phyloP scores from a whole-genome alignment of 2,797 vertebrate species.

The Amblyopsis hoosieri region DNA sequence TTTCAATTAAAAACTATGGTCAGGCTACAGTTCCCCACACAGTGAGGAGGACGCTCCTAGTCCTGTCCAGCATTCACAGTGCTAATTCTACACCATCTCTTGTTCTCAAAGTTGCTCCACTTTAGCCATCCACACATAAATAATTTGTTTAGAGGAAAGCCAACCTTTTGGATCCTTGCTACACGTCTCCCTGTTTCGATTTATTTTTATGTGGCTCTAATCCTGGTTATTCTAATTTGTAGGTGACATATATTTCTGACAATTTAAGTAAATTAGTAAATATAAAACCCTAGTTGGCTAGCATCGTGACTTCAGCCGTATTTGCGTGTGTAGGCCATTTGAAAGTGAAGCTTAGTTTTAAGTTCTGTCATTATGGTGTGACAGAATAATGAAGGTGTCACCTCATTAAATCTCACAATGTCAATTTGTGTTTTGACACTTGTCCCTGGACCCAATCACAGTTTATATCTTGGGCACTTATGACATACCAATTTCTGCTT shows the following conservation, averaged over 20 bases:
- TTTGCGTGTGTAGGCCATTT: background rate
- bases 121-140: conserved; percentile 70
- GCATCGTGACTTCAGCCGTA: background rate
- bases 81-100: conserved; percentile 57
- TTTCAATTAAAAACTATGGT: too few species aligned
- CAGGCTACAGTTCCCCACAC: too few species aligned
- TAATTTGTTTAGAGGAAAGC: conserved; percentile 76
- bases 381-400: background rate
- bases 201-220: conserved; percentile 28
- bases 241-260: background rate
- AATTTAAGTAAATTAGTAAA: too few species aligned
- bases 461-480: too few species aligned
- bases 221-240: background rate
- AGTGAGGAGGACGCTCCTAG: conserved; percentile 15
- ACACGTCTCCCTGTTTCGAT: conserved; percentile 16
- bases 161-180: conserved; percentile 53
- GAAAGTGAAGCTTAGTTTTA: background rate
- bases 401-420: too few species aligned
- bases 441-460: background rate
- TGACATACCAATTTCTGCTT: too few species aligned
- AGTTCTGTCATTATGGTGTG: background rate
- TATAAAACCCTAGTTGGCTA: too few species aligned
- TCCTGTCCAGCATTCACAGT: conserved; percentile 17
- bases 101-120: conserved; percentile 50
- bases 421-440: background rate